A percentile compares a stretch with the other conserved stretches of the same genome.
Evolutionary conservation across 2,113 vertebrate genomes (phyloP).

Genomic region (Clarias batrachus): DNA sequence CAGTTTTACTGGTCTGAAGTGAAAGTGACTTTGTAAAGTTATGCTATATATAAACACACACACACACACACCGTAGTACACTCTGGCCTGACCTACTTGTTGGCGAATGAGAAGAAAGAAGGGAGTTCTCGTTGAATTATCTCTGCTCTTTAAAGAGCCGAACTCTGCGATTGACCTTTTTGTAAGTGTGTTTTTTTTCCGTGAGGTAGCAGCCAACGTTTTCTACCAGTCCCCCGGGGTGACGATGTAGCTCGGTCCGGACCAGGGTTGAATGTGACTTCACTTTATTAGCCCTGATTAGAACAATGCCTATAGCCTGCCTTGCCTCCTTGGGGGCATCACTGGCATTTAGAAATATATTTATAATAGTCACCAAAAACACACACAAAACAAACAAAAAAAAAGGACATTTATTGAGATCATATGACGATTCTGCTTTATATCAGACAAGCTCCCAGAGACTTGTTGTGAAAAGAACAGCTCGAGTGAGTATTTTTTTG

Average conservation of each 20-base stretch:
- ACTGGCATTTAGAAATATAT: constrained; percentile 64
- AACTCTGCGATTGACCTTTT: constrained; percentile 19
- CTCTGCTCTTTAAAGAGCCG: constrained; percentile 26
- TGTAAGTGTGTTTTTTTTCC: constrained; percentile 20
- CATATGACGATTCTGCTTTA: constrained; percentile 55
- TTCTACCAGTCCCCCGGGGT: constrained; percentile 34
- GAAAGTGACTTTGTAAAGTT: constrained; percentile 26
- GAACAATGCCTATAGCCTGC: constrained; percentile 57
- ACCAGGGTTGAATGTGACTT: constrained; percentile 59
- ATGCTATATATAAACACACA: constrained; percentile 42
- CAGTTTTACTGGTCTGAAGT: constrained; percentile 27
- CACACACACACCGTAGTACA: constrained; percentile 37
- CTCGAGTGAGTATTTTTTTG: constrained; percentile 37
- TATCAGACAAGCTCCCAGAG: constrained; percentile 23
- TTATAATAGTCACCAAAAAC: constrained; percentile 61
- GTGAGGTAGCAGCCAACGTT: constrained; percentile 28
- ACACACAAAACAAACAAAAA: too few species aligned
- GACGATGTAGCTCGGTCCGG: constrained; percentile 9
- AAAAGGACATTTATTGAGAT: constrained; percentile 58
- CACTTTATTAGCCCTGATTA: constrained; percentile 46
- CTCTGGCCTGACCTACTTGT: constrained; percentile 34
- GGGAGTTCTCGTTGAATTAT: not conserved
- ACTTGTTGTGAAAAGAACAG: constrained; percentile 44
- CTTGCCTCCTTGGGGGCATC: constrained; percentile 54
- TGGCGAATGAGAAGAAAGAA: constrained; percentile 29